Evolutionary conservation across 2,888 invertebrate species (phyloP).

Genomic region (Ametastegia equiseti): DNA sequence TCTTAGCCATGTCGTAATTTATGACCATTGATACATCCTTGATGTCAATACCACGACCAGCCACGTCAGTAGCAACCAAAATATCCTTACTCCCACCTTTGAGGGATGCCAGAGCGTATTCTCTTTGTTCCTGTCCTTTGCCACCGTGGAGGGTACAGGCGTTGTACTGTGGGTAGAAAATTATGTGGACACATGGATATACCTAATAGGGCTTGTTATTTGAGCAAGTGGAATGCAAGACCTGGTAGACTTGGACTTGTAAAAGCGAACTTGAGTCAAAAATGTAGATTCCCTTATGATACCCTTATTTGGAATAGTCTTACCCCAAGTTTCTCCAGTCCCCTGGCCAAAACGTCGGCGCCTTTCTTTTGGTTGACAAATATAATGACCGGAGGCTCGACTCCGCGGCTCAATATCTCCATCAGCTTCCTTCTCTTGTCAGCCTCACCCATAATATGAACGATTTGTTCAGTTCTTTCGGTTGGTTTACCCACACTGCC

Average conservation of each 20-base stretch:
- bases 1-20: slow-evolving; percentile 99
- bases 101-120: slow-evolving; percentile 97
- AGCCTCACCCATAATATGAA: slow-evolving; percentile 95
- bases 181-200: neutral
- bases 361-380: slow-evolving; percentile 99
- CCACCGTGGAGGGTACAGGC: slow-evolving; percentile 99
- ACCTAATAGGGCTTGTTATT: neutral
- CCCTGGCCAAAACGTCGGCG: slow-evolving; percentile 97
- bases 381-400: slow-evolving; percentile 98
- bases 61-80: slow-evolving; percentile 99
- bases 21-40: slow-evolving; percentile 99
- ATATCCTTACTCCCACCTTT: slow-evolving; percentile 98
- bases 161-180: slow-evolving; percentile 83
- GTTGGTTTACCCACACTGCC: slow-evolving; percentile 98
- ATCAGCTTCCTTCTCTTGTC: slow-evolving; percentile 98
- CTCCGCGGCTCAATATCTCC: slow-evolving; percentile 92
- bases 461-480: slow-evolving; percentile 98
- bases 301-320: slow-evolving; percentile 64
- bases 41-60: slow-evolving; percentile 99
- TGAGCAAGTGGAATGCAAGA: slow-evolving; percentile 15
- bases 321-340: slow-evolving; percentile 95
- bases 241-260: too few species aligned
- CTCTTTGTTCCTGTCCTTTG: slow-evolving; percentile 99
- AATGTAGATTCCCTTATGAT: too few species aligned
- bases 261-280: too few species aligned